Percentiles rank a stretch among this genome's conserved stretches.
These are phyloP conservation scores for Archaeoteleia sp. DNA, from an alignment of 2,888 invertebrate genomes.

Conservation along the genomic window DNA sequence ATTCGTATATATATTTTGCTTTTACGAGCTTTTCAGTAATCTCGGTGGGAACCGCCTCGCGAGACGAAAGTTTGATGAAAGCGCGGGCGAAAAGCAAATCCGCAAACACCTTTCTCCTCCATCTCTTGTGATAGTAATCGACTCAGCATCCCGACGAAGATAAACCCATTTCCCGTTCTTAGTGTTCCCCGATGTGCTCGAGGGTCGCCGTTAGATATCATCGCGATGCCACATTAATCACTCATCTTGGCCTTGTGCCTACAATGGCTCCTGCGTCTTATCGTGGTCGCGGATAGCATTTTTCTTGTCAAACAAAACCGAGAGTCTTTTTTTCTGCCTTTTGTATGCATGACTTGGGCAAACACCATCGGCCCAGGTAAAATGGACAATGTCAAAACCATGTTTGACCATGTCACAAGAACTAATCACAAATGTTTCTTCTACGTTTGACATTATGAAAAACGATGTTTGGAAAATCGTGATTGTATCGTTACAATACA, in stretches of 20 bases:
- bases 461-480: too few relatives aligned
- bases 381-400: too few relatives aligned
- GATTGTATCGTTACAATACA: too few relatives aligned
- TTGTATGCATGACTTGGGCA: too few relatives aligned
- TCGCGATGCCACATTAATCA: slow-evolving; percentile 59
- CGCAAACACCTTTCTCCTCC: slow-evolving; percentile 30
- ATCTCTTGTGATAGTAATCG: slow-evolving; percentile 32
- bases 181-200: slow-evolving; percentile 19
- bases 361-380: too few relatives aligned
- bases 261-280: slow-evolving; percentile 25
- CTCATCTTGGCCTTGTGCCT: slow-evolving; percentile 40
- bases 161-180: slow-evolving; percentile 43
- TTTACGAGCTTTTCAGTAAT: slow-evolving; percentile 16
- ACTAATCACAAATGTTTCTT: too few relatives aligned
- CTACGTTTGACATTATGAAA: too few relatives aligned
- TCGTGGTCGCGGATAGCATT: slow-evolving; percentile 17
- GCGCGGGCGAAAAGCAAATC: slow-evolving; percentile 21
- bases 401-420: too few relatives aligned
- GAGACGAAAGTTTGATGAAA: slow-evolving; percentile 37
- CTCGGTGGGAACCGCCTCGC: slow-evolving; percentile 11
- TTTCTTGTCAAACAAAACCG: too few relatives aligned
- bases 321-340: too few relatives aligned
- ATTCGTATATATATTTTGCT: slow-evolving; percentile 33
- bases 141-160: slow-evolving; percentile 31
- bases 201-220: too few relatives aligned